Evolutionary conservation across 2,797 vertebrate genomes (phyloP).

Genomic region (Xenopus petersii): DNA sequence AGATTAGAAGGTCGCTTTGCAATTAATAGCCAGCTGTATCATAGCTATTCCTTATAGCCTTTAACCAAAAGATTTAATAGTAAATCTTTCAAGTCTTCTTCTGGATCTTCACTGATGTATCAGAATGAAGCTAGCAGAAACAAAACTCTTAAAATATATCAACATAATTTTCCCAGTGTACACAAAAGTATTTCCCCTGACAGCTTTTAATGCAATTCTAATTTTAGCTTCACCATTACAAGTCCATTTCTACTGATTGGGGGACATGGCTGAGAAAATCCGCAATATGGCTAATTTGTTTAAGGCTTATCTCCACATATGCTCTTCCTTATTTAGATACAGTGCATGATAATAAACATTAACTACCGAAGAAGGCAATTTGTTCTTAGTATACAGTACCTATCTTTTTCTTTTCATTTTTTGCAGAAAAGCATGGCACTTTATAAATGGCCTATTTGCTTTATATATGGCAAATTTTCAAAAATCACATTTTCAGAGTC

Average conservation of each 20-base stretch:
- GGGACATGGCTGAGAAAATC: constrained; percentile 61
- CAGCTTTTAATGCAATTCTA: constrained; percentile 56
- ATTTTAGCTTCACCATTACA: constrained; percentile 59
- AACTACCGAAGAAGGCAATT: background rate
- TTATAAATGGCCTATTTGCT: too few relatives aligned
- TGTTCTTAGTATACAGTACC: background rate
- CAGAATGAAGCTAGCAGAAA: background rate
- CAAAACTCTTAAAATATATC: background rate
- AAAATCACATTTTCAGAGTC: too few relatives aligned
- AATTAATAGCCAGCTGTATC: too few relatives aligned
- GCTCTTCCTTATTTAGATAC: constrained; percentile 41
- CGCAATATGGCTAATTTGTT: constrained; percentile 56
- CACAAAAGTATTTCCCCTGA: constrained; percentile 59
- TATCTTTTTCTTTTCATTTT: too few relatives aligned
- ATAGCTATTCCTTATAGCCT: too few relatives aligned
- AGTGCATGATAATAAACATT: constrained; percentile 2
- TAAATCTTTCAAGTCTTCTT: background rate
- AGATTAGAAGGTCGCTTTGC: too few relatives aligned
- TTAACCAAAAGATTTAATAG: background rate
- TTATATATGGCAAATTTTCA: too few relatives aligned
- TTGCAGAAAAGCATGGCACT: too few relatives aligned
- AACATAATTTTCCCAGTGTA: constrained; percentile 51
- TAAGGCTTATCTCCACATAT: constrained; percentile 55
- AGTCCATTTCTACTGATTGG: constrained; percentile 61
- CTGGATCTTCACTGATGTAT: background rate